Conservation (phyloP, 2,888 invertebrate species). For the Brenthis ino region DNA sequence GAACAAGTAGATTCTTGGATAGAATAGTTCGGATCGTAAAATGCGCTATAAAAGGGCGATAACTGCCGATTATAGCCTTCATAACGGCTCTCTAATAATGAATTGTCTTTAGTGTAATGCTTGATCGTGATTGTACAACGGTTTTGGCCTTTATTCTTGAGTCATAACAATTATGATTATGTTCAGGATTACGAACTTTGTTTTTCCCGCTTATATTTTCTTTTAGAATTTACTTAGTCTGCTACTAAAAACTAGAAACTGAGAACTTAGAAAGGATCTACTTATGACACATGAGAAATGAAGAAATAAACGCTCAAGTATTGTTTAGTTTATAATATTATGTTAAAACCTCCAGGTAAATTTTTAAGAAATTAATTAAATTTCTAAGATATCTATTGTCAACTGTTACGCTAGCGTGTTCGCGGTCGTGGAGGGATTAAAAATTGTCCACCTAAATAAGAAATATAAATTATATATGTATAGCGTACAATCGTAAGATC, state of each 20-base stretch:
- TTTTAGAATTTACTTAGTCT: background rate
- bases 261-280: too few relatives aligned
- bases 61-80: slow-evolving; percentile 77
- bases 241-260: background rate
- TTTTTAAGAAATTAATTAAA: too few relatives aligned
- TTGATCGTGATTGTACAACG: slow-evolving; percentile 53
- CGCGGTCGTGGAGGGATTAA: too few relatives aligned
- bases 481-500: too few relatives aligned
- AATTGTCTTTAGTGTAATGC: slow-evolving; percentile 81
- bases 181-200: background rate
- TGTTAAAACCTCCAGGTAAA: too few relatives aligned
- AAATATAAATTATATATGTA: too few relatives aligned
- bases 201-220: background rate
- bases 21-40: slow-evolving; percentile 81
- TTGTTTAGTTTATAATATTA: too few relatives aligned
- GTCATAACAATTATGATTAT: slow-evolving; percentile 34
- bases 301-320: too few relatives aligned
- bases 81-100: slow-evolving; percentile 80
- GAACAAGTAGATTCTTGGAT: slow-evolving; percentile 71
- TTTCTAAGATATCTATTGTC: too few relatives aligned
- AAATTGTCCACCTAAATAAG: too few relatives aligned
- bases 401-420: too few relatives aligned
- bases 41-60: slow-evolving; percentile 82
- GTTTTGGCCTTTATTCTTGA: slow-evolving; percentile 30
- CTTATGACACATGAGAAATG: too few relatives aligned